These are phyloP conservation scores for Eufriesea mexicana DNA, from an alignment of 1,140 invertebrate species.

Conservation along the genomic window DNA sequence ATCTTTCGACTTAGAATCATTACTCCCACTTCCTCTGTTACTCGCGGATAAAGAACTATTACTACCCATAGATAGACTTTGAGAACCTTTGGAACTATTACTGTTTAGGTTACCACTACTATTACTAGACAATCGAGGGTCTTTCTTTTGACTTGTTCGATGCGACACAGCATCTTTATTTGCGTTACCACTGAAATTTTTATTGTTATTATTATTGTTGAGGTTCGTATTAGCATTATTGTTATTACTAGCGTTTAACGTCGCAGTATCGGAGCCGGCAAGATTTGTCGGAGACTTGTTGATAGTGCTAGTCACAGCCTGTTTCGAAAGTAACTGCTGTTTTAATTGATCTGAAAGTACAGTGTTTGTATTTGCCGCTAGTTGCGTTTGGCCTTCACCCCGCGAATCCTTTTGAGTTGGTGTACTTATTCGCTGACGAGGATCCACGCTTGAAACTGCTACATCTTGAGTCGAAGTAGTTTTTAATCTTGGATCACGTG, in stretches of 20 bases:
- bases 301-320: slow-evolving; percentile 74
- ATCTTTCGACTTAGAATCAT: slow-evolving; percentile 67
- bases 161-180: slow-evolving; percentile 79
- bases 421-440: slow-evolving; percentile 61
- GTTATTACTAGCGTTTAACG: slow-evolving; percentile 75
- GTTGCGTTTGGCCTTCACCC: slow-evolving; percentile 59
- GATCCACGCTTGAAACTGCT: slow-evolving; percentile 44
- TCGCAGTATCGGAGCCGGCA: slow-evolving; percentile 66
- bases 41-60: slow-evolving; percentile 62
- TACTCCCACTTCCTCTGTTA: slow-evolving; percentile 68
- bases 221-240: slow-evolving; percentile 76
- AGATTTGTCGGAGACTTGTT: slow-evolving; percentile 71
- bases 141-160: slow-evolving; percentile 80
- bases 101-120: slow-evolving; percentile 74
- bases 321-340: slow-evolving; percentile 76
- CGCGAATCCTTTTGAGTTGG: slow-evolving; percentile 60
- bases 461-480: slow-evolving; percentile 64
- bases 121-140: slow-evolving; percentile 79
- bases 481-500: slow-evolving; percentile 85
- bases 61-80: slow-evolving; percentile 66
- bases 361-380: slow-evolving; percentile 69
- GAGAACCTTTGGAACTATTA: slow-evolving; percentile 72
- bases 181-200: slow-evolving; percentile 76
- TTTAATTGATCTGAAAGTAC: slow-evolving; percentile 78
- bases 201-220: slow-evolving; percentile 77